Conservation (phyloP, 2,888 invertebrate genomes). For the Habroteleia sp. region DNA sequence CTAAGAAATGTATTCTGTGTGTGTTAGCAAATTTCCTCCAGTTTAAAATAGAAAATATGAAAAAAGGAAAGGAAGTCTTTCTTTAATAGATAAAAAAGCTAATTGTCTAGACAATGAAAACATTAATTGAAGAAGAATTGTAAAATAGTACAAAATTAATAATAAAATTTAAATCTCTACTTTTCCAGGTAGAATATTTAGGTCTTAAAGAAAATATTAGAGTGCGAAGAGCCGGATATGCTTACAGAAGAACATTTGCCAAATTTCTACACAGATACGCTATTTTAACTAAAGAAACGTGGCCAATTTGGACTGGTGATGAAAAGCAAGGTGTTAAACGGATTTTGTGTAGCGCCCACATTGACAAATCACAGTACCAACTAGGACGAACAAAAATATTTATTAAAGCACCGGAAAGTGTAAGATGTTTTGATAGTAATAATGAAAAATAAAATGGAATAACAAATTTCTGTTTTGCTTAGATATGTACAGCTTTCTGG, state of each 20-base stretch:
- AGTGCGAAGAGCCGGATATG: constrained; percentile 86
- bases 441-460: too few relatives aligned
- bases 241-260: constrained; percentile 84
- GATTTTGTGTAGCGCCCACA: constrained; percentile 83
- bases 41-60: too few relatives aligned
- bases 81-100: too few relatives aligned
- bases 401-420: constrained; percentile 85
- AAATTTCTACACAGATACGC: constrained; percentile 86
- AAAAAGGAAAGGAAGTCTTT: too few relatives aligned
- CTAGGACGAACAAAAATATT: constrained; percentile 86
- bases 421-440: constrained; percentile 70
- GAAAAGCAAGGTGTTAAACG: constrained; percentile 83
- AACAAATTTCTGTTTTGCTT: too few relatives aligned
- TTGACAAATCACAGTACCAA: constrained; percentile 85
- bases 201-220: constrained; percentile 87
- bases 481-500: too few relatives aligned
- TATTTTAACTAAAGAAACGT: constrained; percentile 85
- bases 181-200: constrained; percentile 84
- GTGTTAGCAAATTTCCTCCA: too few relatives aligned
- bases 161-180: constrained; percentile 8
- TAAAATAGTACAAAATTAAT: too few relatives aligned
- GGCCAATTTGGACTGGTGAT: constrained; percentile 83
- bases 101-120: too few relatives aligned
- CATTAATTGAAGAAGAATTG: too few relatives aligned
- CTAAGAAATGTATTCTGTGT: not conserved